These are phyloP conservation scores for Cryptus viduatorius DNA, from an alignment of 2,888 invertebrate species.

Conservation along the genomic window DNA sequence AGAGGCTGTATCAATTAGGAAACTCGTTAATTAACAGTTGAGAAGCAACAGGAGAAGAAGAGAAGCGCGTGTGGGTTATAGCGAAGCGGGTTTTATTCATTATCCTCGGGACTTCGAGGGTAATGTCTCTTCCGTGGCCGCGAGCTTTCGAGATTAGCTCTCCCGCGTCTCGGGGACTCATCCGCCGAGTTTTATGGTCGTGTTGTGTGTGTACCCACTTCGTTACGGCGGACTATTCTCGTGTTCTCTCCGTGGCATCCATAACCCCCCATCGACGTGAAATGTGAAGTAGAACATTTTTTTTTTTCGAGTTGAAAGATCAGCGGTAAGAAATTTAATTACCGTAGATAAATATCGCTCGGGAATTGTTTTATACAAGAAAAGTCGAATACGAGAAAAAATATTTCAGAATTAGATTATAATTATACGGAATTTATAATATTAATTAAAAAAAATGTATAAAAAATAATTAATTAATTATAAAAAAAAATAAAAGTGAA, in stretches of 20 bases:
- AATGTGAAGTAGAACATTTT: neutral
- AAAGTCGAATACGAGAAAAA: too few relatives aligned
- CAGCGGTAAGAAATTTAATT: neutral
- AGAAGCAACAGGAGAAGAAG: slow-evolving; percentile 31
- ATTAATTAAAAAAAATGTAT: too few relatives aligned
- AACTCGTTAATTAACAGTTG: slow-evolving; percentile 55
- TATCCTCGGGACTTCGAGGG: slow-evolving; percentile 13
- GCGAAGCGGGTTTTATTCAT: slow-evolving; percentile 8
- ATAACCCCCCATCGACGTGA: neutral
- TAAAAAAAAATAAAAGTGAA: too few relatives aligned
- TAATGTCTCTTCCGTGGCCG: slow-evolving; percentile 15
- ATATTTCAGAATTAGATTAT: too few relatives aligned
- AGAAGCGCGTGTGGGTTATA: neutral
- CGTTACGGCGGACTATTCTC: slow-evolving; percentile 21
- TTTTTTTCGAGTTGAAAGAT: neutral
- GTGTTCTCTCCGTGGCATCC: slow-evolving; percentile 7
- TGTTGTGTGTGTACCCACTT: neutral
- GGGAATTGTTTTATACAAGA: too few relatives aligned
- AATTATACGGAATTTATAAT: too few relatives aligned
- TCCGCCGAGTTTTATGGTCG: slow-evolving; percentile 18
- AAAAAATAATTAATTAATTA: too few relatives aligned
- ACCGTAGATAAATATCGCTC: too few relatives aligned
- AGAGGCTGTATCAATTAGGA: slow-evolving; percentile 31
- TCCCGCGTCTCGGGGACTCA: slow-evolving; percentile 18
- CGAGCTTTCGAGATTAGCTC: slow-evolving; percentile 25